A percentile compares a stretch with the other conserved stretches of the same genome.
Conservation (phyloP, 2,888 invertebrate species). For the Odontothrips loti region DNA sequence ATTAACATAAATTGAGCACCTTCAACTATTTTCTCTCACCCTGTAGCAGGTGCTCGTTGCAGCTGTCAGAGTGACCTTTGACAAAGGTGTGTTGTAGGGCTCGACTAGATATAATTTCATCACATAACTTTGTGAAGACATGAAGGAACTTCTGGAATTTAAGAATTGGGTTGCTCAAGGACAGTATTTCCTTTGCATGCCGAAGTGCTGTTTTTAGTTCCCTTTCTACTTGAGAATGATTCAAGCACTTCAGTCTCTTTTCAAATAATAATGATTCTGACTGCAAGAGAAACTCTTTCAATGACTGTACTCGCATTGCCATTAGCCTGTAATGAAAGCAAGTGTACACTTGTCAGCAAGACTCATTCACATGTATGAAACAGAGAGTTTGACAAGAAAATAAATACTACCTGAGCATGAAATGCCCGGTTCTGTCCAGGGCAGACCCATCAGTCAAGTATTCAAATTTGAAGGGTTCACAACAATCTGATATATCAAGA, state of each 20-base stretch:
- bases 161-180: constrained; percentile 4
- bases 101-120: not conserved
- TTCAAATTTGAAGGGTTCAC: not conserved
- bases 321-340: not conserved
- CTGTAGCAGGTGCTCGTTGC: not conserved
- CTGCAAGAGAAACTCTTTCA: not conserved
- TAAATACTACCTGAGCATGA: not conserved
- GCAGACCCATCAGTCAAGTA: not conserved
- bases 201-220: not conserved
- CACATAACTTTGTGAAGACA: not conserved
- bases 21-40: not conserved
- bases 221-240: not conserved
- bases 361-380: too few species aligned
- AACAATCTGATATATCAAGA: not conserved
- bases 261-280: not conserved
- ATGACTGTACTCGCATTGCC: not conserved
- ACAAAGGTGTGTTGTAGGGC: not conserved
- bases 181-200: constrained; percentile 8
- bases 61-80: not conserved
- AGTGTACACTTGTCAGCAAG: not conserved
- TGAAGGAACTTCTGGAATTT: not conserved
- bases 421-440: not conserved
- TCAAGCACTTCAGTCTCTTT: not conserved
- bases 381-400: not conserved
- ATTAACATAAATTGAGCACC: not conserved